Percentiles rank a stretch among this genome's conserved stretches.
These are phyloP conservation scores for Cliona cf. orientalis DNA, from an alignment of 37 sponge, comb jelly and placozoan species.

Conservation along the genomic window DNA sequence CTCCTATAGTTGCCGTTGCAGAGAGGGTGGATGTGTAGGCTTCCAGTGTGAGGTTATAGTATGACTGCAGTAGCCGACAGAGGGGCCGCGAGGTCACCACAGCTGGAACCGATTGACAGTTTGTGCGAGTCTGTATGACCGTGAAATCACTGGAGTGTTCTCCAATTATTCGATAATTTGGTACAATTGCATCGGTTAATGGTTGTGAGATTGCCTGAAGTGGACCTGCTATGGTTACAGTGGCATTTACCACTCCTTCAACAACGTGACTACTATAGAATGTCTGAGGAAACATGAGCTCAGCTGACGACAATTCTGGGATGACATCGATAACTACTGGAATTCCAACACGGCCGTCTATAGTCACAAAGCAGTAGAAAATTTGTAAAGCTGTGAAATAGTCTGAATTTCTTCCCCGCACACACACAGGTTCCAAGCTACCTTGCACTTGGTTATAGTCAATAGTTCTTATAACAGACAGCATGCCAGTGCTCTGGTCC, in stretches of 20 bases:
- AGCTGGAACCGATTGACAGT: constrained; percentile 22
- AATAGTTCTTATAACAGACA: constrained; percentile 3
- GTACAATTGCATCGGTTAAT: constrained; percentile 1
- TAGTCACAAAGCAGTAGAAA: constrained; percentile 30
- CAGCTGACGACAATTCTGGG: background rate
- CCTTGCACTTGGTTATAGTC: background rate
- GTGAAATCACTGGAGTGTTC: constrained; percentile 7
- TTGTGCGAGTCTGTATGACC: background rate
- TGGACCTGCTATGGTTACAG: background rate
- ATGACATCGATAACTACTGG: constrained; percentile 22
- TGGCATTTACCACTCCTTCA: constrained; percentile 22
- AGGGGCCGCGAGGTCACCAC: constrained; percentile 23
- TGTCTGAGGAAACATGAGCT: constrained; percentile 31
- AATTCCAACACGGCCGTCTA: background rate
- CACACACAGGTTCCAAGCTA: constrained; percentile 1
- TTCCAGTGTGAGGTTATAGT: constrained; percentile 41
- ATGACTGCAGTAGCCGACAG: background rate
- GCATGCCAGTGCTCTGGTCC: constrained; percentile 4
- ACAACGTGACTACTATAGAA: constrained; percentile 34
- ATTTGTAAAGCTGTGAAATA: constrained; percentile 25
- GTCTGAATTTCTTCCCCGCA: background rate
- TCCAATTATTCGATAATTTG: constrained; percentile 31
- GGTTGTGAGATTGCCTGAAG: background rate
- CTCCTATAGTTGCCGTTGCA: constrained; percentile 31
- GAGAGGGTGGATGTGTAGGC: constrained; percentile 4